These are phyloP conservation scores for Hyperoplus immaculatus DNA, from an alignment of 2,797 vertebrate genomes.

Conservation along the genomic window DNA sequence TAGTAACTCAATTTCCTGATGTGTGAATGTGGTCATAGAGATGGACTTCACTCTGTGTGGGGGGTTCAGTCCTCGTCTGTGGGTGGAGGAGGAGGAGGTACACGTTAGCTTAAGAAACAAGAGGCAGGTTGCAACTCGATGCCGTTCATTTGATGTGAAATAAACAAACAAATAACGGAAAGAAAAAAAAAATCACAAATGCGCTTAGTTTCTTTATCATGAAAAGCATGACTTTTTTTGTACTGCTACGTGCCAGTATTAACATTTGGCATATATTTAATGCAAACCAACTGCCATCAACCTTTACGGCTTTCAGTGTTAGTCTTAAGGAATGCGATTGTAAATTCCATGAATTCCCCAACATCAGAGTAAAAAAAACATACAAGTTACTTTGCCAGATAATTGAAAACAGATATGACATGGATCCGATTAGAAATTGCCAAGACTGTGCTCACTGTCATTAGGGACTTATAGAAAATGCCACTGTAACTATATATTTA, in stretches of 20 bases:
- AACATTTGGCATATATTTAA: constrained; percentile 8
- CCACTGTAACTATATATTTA: background rate
- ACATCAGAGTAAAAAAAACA: background rate
- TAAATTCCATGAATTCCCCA: background rate
- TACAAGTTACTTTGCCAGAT: no score
- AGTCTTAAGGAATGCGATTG: background rate
- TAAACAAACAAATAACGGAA: constrained; percentile 18
- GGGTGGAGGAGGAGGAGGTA: constrained; percentile 62
- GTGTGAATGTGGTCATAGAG: constrained; percentile 99
- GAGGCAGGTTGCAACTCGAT: constrained; percentile 34
- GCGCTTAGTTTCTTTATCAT: background rate
- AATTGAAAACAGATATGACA: background rate
- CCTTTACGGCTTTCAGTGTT: background rate
- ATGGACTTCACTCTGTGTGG: constrained; percentile 99
- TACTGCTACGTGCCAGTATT: background rate
- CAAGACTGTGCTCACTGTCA: background rate
- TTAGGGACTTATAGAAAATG: background rate
- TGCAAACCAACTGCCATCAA: background rate
- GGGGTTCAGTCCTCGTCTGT: constrained; percentile 96
- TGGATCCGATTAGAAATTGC: background rate
- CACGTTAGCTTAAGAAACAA: constrained; percentile 60
- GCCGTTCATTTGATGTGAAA: constrained; percentile 27
- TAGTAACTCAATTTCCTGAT: constrained; percentile 98
- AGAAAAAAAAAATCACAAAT: background rate
- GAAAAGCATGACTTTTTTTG: background rate